A percentile compares a stretch with the other conserved stretches of the same genome.
These are phyloP conservation scores for Ovibos moschatus DNA, from an alignment of 2,113 vertebrate species.

Conservation along the genomic window DNA sequence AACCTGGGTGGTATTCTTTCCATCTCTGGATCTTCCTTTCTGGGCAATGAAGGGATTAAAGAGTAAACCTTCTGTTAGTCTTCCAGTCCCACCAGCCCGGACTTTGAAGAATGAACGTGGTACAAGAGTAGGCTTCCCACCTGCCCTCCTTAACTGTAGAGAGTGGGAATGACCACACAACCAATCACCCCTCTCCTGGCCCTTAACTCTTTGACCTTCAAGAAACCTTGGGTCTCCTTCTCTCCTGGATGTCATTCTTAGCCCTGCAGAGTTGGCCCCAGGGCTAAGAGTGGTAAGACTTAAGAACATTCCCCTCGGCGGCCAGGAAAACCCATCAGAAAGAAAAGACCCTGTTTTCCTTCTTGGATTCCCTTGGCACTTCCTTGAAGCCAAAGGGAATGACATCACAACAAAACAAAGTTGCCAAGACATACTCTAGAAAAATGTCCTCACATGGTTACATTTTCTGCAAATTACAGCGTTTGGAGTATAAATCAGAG, in stretches of 20 bases:
- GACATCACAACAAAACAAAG: slow-evolving; percentile 85
- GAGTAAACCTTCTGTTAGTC: background rate
- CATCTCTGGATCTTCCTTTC: background rate
- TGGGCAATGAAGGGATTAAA: background rate
- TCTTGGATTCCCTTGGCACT: slow-evolving; percentile 73
- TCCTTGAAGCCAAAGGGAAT: slow-evolving; percentile 81
- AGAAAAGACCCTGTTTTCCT: slow-evolving; percentile 64
- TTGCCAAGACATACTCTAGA: slow-evolving; percentile 85
- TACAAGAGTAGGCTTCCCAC: too few species aligned
- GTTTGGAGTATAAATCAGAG: slow-evolving; percentile 88
- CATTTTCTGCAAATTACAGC: slow-evolving; percentile 88
- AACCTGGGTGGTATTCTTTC: background rate
- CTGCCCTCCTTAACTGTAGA: background rate
- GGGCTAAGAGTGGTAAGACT: slow-evolving; percentile 21
- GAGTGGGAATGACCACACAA: too few species aligned
- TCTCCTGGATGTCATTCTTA: background rate
- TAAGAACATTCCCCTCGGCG: slow-evolving; percentile 41
- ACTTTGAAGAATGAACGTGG: background rate
- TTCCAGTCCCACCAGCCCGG: background rate
- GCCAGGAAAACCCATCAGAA: slow-evolving; percentile 71
- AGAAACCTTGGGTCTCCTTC: background rate
- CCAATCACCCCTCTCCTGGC: background rate
- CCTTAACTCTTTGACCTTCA: background rate
- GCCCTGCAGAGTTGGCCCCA: background rate
- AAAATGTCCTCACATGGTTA: slow-evolving; percentile 87